phyloP scores from a whole-genome alignment of 2,113 vertebrate genomes.

The Brevimyrus niger region DNA sequence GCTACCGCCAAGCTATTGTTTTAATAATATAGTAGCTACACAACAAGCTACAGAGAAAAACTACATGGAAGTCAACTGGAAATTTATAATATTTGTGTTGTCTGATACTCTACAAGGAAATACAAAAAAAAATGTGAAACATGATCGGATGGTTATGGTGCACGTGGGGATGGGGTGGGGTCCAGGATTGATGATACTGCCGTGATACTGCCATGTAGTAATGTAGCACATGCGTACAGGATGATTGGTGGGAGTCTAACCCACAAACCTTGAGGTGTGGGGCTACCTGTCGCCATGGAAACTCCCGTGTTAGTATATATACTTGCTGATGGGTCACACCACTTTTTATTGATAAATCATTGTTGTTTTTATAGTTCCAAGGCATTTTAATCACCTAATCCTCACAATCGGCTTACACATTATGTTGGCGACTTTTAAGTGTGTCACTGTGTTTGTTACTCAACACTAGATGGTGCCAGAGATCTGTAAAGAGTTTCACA shows the following conservation, averaged over 20 bases:
- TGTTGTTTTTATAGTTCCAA: neutral
- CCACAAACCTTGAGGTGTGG: neutral
- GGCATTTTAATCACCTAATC: neutral
- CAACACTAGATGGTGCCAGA: neutral
- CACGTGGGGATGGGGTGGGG: neutral
- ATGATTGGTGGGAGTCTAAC: neutral
- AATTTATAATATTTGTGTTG: too few relatives aligned
- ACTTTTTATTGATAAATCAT: neutral
- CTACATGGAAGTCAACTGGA: too few relatives aligned
- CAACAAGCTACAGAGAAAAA: too few relatives aligned
- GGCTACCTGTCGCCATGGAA: neutral
- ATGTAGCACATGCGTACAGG: neutral
- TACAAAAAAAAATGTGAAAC: too few relatives aligned
- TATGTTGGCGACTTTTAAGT: neutral
- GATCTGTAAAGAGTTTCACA: neutral
- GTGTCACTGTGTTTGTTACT: neutral
- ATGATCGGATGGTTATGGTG: too few relatives aligned
- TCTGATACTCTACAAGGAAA: too few relatives aligned
- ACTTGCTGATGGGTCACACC: neutral
- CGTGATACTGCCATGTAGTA: neutral
- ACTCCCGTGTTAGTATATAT: neutral
- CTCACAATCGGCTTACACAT: neutral
- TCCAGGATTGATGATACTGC: neutral
- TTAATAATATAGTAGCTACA: too few relatives aligned
- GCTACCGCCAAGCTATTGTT: too few relatives aligned